Percentiles rank a stretch among this genome's conserved stretches.
Conservation (phyloP, 2,888 invertebrate species). For the Pammene fasciana region DNA sequence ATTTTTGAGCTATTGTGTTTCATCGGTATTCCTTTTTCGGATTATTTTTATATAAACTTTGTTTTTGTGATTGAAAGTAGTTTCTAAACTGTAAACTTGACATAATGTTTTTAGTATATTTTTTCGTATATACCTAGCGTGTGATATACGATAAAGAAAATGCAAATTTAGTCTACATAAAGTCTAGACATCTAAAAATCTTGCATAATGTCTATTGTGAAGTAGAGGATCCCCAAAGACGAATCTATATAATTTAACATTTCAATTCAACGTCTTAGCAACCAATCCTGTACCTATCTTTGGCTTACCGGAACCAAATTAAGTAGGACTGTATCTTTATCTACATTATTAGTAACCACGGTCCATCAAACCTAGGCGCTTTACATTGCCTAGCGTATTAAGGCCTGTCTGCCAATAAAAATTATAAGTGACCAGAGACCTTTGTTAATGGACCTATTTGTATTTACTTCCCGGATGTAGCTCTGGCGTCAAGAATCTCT, state of each 20-base stretch:
- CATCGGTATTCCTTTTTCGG: neutral
- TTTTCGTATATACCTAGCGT: neutral
- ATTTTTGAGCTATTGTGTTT: neutral
- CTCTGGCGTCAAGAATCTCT: conserved; percentile 75
- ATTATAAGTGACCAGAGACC: conserved; percentile 44
- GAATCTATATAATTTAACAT: conserved; percentile 16
- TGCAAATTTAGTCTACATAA: conserved; percentile 10
- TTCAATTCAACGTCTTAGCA: conserved; percentile 25
- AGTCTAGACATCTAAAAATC: conserved; percentile 28
- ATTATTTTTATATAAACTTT: too few relatives aligned
- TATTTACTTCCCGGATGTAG: conserved; percentile 78
- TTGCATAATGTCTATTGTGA: conserved; percentile 10
- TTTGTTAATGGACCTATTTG: conserved; percentile 63
- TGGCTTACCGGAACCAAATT: conserved; percentile 46
- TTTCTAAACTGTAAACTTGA: too few relatives aligned
- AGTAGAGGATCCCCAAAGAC: conserved; percentile 7
- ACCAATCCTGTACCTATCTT: conserved; percentile 41
- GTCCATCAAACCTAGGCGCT: conserved; percentile 41
- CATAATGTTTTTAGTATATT: too few relatives aligned
- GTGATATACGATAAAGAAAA: neutral
- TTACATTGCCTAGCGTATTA: neutral
- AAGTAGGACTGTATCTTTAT: conserved; percentile 43
- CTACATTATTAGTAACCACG: conserved; percentile 31
- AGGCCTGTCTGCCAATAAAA: neutral
- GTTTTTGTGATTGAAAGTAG: too few relatives aligned